Evolutionary conservation across 2,797 vertebrate species (phyloP), one percentile per base, ranked within the genome.

Genomic region (Heteromormyrus szaboi): DNA sequence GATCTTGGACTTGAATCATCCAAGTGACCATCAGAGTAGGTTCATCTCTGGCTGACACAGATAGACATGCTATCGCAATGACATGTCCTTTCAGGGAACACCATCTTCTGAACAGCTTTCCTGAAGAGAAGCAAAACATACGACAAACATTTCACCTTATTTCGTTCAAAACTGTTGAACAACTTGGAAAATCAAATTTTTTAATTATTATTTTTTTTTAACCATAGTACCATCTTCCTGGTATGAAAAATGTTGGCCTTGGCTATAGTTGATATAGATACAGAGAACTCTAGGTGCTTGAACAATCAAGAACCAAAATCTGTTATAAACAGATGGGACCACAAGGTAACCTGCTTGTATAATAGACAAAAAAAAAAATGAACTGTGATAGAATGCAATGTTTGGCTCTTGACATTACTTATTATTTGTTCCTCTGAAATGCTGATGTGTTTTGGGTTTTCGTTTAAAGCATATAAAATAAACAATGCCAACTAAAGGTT

Each of bases 51-150:
- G 65, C 72, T 83, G 33, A 51, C 33, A 29, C 4, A 76, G 54
- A 37, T 17, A 54, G 72, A 33, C 68, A 25, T 87, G 33, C 41
- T 37, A 51, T 41, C n/a, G 11, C 90, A 85, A 91, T 90, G 87
- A 65, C 86, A 7, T 83, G 44, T 5, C 0, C 89, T 89, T 88
- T 95, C 93, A 94, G 79, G 93, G 91, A 89, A 92, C 89, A 90
- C 92, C 94, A 88, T 94, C 94, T 89, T 93, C 93, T 0, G 95
- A 93, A 92, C 96, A 97, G 93, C 92, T 95, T 92, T 96, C 95
- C 96, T 96, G 90, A 88, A 65, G 90, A 89, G 53, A 14, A 85
- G 62, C 59, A 37, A 90, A 9, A 90, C 68, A 59, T 25, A 88
- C 37, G 41, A n/a, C 19, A 25, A 11, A n/a, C 7, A 65, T 14